Evolutionary conservation across 2,888 invertebrate species (phyloP).

Genomic region (Calliphora vomitoria): DNA sequence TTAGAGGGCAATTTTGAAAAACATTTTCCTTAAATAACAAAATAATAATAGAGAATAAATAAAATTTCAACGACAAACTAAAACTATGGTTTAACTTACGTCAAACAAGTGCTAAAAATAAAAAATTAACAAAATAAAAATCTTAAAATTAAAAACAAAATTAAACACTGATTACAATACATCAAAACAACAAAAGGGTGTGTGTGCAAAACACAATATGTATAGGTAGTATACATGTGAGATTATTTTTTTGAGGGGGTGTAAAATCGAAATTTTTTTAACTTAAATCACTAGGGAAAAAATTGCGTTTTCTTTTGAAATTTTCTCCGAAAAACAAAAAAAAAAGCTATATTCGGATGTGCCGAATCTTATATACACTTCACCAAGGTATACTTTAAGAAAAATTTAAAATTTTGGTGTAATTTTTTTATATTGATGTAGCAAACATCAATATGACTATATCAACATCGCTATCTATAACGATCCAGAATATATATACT

Average conservation of each 20-base stretch:
- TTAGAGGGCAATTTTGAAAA: too few relatives aligned
- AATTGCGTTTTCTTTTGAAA: conserved; percentile 15
- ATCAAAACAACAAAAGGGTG: conserved; percentile 34
- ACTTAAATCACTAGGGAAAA: background rate
- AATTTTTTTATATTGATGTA: too few relatives aligned
- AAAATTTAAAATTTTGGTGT: too few relatives aligned
- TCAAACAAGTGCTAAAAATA: conserved; percentile 58
- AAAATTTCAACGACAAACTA: conserved; percentile 35
- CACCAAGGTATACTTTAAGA: too few relatives aligned
- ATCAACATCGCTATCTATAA: too few relatives aligned
- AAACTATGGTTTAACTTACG: conserved; percentile 33
- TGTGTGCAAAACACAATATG: conserved; percentile 25
- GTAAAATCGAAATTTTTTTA: background rate
- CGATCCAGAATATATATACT: too few relatives aligned
- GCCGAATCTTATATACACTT: too few relatives aligned
- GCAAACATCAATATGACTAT: too few relatives aligned
- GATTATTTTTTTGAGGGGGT: conserved; percentile 14
- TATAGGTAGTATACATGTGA: background rate
- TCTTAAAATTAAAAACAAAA: conserved; percentile 18
- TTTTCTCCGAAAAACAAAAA: conserved; percentile 13
- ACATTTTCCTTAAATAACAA: conserved; percentile 44
- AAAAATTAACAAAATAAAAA: conserved; percentile 9
- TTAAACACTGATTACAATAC: conserved; percentile 58
- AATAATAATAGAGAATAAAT: conserved; percentile 32
- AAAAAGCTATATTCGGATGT: background rate